A percentile compares a stretch with the other conserved stretches of the same genome.
These are phyloP conservation scores for Meloe dianella DNA, from an alignment of 2,888 invertebrate species.

Conservation along the genomic window DNA sequence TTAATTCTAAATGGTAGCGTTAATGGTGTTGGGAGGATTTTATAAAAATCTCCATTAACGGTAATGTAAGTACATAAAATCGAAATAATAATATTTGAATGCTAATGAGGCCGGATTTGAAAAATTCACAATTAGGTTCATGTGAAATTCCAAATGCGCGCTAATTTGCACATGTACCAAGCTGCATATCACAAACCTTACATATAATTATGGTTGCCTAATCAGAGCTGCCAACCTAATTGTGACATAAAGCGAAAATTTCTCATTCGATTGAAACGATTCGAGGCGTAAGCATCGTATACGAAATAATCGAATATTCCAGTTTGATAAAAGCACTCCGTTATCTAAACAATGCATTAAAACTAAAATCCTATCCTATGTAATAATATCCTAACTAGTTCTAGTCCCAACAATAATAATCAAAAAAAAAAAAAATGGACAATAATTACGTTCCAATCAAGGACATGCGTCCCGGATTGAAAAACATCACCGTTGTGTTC, in stretches of 20 bases:
- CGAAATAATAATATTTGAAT: too few species aligned
- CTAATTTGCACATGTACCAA: neutral
- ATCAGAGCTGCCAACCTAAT: neutral
- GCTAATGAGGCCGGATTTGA: too few species aligned
- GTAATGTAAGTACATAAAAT: too few species aligned
- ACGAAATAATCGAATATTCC: slow-evolving; percentile 12
- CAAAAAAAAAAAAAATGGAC: slow-evolving; percentile 57
- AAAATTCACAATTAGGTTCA: too few species aligned
- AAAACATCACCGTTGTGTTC: slow-evolving; percentile 90
- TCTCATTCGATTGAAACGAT: slow-evolving; percentile 33
- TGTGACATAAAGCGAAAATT: slow-evolving; percentile 17
- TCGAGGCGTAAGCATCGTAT: slow-evolving; percentile 30
- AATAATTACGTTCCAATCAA: slow-evolving; percentile 71
- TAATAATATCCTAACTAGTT: neutral
- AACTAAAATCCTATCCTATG: neutral
- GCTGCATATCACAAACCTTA: neutral
- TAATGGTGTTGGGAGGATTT: too few species aligned
- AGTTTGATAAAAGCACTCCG: neutral
- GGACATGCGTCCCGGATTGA: slow-evolving; percentile 89
- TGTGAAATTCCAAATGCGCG: neutral
- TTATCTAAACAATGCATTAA: slow-evolving; percentile 11
- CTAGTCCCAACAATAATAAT: neutral
- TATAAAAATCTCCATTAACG: neutral
- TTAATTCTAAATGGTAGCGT: neutral
- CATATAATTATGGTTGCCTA: neutral